Conservation (phyloP, 2,888 invertebrate species). For the Spodoptera littoralis region DNA sequence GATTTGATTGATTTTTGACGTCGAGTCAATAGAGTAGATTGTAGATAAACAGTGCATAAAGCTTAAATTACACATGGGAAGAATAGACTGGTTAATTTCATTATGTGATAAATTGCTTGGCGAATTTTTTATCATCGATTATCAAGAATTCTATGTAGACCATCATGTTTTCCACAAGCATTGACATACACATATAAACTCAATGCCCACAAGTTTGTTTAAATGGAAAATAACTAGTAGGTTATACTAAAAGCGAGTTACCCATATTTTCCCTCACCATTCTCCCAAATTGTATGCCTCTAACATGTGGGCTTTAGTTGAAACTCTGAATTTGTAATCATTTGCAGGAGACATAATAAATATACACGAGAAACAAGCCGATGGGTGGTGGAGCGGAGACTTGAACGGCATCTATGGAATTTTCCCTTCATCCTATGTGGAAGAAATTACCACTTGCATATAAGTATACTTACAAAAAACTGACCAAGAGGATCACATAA, state of each 20-base stretch:
- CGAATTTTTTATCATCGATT: constrained; percentile 9
- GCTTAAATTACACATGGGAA: no score
- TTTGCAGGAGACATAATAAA: constrained; percentile 94
- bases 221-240: no score
- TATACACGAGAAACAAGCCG: constrained; percentile 96
- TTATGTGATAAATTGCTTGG: constrained; percentile 13
- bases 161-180: no score
- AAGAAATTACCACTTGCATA: constrained; percentile 90
- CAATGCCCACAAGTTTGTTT: no score
- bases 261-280: no score
- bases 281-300: no score
- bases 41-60: not conserved
- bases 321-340: constrained; percentile 14
- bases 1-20: no score
- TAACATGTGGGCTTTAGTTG: not conserved
- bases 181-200: no score
- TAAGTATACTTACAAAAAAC: constrained; percentile 52
- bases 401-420: constrained; percentile 95
- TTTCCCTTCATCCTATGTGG: constrained; percentile 98
- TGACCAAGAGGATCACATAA: no score
- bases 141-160: no score
- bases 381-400: constrained; percentile 98
- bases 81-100: not conserved
- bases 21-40: no score
- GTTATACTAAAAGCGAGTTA: no score